Conservation (phyloP, 37 sponge, comb jelly and placozoan species). For the Lycopodina hypogea region DNA sequence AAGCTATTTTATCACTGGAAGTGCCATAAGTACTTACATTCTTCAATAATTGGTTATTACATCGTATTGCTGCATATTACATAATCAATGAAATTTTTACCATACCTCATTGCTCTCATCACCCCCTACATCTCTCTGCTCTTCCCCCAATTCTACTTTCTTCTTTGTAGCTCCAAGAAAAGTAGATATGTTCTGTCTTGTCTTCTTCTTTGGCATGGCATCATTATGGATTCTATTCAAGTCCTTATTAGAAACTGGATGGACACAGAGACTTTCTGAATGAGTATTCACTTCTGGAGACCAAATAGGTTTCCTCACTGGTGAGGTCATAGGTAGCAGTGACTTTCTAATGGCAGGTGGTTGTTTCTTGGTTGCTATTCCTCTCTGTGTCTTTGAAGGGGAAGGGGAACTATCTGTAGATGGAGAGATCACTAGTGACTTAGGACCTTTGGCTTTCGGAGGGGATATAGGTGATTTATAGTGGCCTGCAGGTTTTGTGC, state of each 20-base stretch:
- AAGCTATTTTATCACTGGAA: no score
- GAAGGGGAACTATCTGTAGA: background rate
- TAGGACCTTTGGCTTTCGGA: background rate
- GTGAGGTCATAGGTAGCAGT: background rate
- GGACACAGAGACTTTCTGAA: background rate
- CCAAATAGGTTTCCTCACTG: background rate
- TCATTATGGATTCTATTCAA: background rate
- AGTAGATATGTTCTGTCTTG: no score
- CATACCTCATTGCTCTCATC: background rate
- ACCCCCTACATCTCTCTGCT: no score
- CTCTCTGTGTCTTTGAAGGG: background rate
- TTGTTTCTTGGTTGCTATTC: background rate
- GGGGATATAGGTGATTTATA: background rate
- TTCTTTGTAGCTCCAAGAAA: no score
- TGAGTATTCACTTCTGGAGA: constrained; percentile 2
- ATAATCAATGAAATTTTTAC: no score
- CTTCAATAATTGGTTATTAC: no score
- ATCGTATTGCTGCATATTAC: no score
- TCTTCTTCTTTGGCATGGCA: background rate
- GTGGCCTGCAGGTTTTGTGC: background rate
- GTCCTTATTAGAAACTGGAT: background rate
- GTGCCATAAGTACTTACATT: no score
- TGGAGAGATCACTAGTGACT: background rate
- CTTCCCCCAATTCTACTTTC: no score
- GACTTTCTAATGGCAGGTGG: constrained; percentile 17